Evolutionary conservation across 2,797 vertebrate genomes (phyloP).

Genomic region (Pangasius djambal): DNA sequence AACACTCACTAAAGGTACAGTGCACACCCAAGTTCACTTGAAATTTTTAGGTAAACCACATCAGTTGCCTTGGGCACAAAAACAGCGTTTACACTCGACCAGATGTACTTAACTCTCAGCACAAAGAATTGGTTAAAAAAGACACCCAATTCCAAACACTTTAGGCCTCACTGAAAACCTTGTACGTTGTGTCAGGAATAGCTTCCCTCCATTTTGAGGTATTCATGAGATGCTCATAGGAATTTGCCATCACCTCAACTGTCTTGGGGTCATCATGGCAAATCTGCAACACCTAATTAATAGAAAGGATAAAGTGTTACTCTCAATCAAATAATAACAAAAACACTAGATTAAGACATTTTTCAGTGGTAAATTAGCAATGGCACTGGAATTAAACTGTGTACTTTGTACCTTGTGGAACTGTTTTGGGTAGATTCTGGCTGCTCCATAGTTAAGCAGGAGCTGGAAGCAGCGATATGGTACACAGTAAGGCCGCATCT

Average conservation of each 20-base stretch:
- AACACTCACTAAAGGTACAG: neutral
- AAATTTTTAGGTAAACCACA: neutral
- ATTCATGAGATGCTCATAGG: conserved; percentile 83
- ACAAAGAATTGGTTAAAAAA: neutral
- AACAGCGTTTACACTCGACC: neutral
- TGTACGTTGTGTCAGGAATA: conserved; percentile 84
- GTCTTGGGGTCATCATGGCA: conserved; percentile 83
- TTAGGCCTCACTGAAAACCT: conserved; percentile 71
- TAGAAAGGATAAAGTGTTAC: neutral
- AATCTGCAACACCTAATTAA: conserved; percentile 85
- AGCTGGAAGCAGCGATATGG: conserved; percentile 91
- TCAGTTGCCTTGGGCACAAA: neutral
- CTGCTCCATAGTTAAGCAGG: conserved; percentile 88
- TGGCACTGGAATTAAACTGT: neutral
- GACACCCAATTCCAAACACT: neutral
- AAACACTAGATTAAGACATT: neutral
- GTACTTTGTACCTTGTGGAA: conserved; percentile 90
- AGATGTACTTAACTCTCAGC: neutral
- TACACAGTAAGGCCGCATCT: conserved; percentile 79
- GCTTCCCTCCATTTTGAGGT: conserved; percentile 86
- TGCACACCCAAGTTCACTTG: neutral
- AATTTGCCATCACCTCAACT: conserved; percentile 88
- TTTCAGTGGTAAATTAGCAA: neutral
- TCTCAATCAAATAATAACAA: neutral
- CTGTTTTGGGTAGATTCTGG: conserved; percentile 88